phyloP scores from a whole-genome alignment of 2,797 vertebrate genomes.

The Hydrolagus colliei region DNA sequence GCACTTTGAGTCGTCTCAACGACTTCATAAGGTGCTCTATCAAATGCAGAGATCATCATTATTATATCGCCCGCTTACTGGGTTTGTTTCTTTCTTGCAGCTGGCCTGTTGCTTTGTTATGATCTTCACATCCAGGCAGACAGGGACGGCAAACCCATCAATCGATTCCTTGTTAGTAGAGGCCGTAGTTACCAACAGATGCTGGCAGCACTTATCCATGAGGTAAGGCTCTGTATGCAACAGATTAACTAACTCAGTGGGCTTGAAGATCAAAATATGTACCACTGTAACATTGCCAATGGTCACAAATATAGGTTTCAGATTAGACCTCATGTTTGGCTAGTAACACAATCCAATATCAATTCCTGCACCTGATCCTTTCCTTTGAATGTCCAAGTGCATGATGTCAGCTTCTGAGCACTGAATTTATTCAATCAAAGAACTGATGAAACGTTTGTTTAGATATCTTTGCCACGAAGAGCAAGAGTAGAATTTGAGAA shows the following conservation, averaged over 20 bases:
- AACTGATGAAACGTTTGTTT: too few species aligned
- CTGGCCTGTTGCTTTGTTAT: slow-evolving; percentile 77
- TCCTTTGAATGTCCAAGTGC: too few species aligned
- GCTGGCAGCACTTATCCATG: slow-evolving; percentile 75
- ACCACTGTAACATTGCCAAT: neutral
- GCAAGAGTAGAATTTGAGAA: too few species aligned
- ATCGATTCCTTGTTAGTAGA: slow-evolving; percentile 72
- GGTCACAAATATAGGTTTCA: neutral
- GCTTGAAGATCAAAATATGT: neutral
- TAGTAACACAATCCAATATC: too few species aligned
- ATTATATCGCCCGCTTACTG: neutral
- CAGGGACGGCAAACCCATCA: slow-evolving; percentile 74
- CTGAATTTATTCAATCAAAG: too few species aligned
- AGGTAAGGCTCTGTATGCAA: slow-evolving; percentile 55
- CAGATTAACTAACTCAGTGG: neutral
- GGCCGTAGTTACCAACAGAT: slow-evolving; percentile 82
- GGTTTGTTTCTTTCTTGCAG: slow-evolving; percentile 49
- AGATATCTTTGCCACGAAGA: too few species aligned
- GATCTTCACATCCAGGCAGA: slow-evolving; percentile 77
- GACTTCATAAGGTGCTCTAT: too few species aligned
- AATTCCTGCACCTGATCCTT: too few species aligned
- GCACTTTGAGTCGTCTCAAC: too few species aligned
- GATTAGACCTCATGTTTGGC: neutral
- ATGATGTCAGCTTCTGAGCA: too few species aligned
- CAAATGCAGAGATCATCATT: neutral